phyloP scores from a whole-genome alignment of 2,797 vertebrate genomes.

The Pempheris klunzingeri region DNA sequence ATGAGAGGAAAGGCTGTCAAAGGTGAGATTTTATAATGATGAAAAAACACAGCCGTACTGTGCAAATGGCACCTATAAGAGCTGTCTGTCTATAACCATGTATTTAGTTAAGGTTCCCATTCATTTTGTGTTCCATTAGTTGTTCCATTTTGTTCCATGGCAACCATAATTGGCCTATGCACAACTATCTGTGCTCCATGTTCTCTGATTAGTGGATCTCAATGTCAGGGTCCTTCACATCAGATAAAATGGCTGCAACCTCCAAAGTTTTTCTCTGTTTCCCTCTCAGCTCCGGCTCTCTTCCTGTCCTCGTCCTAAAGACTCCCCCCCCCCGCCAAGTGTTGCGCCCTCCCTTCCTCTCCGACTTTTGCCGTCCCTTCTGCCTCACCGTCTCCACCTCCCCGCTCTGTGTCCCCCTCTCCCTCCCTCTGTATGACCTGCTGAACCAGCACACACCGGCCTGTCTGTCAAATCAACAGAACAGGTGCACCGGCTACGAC shows the following conservation, averaged over 20 bases:
- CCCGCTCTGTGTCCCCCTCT: slow-evolving; percentile 36
- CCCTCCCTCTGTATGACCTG: slow-evolving; percentile 77
- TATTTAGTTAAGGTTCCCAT: slow-evolving; percentile 58
- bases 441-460: slow-evolving; percentile 88
- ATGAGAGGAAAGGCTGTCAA: slow-evolving; percentile 54
- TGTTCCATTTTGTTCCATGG: slow-evolving; percentile 63
- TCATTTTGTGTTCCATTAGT: slow-evolving; percentile 69
- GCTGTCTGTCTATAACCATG: slow-evolving; percentile 23
- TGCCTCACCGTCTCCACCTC: slow-evolving; percentile 34
- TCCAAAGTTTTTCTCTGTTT: not conserved
- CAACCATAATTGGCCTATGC: slow-evolving; percentile 57
- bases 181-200: slow-evolving; percentile 47
- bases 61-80: slow-evolving; percentile 58
- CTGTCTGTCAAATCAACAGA: slow-evolving; percentile 85
- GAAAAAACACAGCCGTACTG: slow-evolving; percentile 32
- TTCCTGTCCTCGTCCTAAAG: slow-evolving; percentile 18
- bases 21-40: slow-evolving; percentile 61
- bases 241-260: slow-evolving; percentile 69
- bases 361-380: slow-evolving; percentile 46
- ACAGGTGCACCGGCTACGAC: slow-evolving; percentile 85
- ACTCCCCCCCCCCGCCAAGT: slow-evolving; percentile 1
- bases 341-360: slow-evolving; percentile 22
- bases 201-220: slow-evolving; percentile 62
- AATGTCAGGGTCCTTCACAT: slow-evolving; percentile 55
- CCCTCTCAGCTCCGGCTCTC: slow-evolving; percentile 1